Conservation (phyloP, 2,888 invertebrate species). For the Hypselothyrea guttata region DNA sequence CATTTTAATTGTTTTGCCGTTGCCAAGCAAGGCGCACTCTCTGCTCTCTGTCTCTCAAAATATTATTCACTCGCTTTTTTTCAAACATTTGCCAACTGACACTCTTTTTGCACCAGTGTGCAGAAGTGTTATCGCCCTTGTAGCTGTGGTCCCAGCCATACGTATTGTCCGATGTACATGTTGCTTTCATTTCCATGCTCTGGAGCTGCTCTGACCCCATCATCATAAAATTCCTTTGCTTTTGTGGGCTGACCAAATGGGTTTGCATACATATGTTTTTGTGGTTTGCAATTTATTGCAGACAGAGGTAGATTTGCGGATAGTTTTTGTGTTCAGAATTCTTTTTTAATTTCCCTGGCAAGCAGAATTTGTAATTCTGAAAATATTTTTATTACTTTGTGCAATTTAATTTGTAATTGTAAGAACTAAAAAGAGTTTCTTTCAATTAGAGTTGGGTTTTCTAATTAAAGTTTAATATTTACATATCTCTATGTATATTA, state of each 20-base stretch:
- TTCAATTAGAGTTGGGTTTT: no score
- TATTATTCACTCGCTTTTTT: slow-evolving; percentile 1
- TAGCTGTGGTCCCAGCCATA: slow-evolving; percentile 46
- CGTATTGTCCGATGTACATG: slow-evolving; percentile 27
- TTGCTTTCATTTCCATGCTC: slow-evolving; percentile 33
- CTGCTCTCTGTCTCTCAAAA: slow-evolving; percentile 25
- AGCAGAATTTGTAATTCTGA: no score
- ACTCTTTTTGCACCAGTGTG: slow-evolving; percentile 10
- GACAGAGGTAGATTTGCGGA: neutral
- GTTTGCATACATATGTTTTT: slow-evolving; percentile 9
- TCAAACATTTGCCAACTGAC: slow-evolving; percentile 33
- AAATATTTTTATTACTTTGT: no score
- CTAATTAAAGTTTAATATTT: no score
- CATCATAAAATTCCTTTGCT: no score
- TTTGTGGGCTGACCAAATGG: no score
- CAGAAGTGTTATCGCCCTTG: slow-evolving; percentile 15
- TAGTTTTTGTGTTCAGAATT: no score
- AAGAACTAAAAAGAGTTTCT: no score
- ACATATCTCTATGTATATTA: no score
- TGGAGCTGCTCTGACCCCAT: neutral
- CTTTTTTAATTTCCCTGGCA: no score
- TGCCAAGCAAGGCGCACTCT: slow-evolving; percentile 22
- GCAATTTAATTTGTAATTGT: no score
- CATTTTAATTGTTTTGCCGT: slow-evolving; percentile 61
- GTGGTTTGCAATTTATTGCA: neutral